phyloP scores from a whole-genome alignment of 1,140 invertebrate species.

The Atta colombica region DNA sequence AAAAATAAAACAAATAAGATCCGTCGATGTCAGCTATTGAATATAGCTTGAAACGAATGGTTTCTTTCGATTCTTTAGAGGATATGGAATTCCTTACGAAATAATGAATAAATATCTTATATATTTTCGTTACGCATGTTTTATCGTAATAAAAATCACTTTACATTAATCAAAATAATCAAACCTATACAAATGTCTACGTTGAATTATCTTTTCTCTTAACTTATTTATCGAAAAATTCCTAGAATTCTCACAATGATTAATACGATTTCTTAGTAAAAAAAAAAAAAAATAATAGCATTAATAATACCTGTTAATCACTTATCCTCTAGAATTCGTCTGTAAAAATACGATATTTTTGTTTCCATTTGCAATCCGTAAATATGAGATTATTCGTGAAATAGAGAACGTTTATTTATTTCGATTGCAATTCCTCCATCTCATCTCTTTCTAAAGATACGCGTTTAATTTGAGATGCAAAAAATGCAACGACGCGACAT shows the following conservation, averaged over 20 bases:
- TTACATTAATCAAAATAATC: constrained; percentile 4
- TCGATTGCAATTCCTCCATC: neutral
- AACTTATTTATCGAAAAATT: constrained; percentile 23
- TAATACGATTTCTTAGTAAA: neutral
- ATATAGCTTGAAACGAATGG: neutral
- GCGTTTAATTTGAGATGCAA: neutral
- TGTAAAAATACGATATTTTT: neutral
- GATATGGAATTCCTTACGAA: neutral
- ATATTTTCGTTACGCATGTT: neutral
- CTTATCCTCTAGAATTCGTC: neutral
- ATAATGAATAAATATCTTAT: neutral
- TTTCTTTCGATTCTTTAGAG: neutral
- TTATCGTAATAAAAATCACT: neutral
- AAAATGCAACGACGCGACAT: neutral
- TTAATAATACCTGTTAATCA: neutral
- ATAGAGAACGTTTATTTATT: neutral
- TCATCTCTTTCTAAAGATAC: neutral
- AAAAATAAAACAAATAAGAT: neutral
- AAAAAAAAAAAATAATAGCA: constrained; percentile 26
- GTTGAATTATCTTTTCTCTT: constrained; percentile 15
- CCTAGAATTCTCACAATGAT: neutral
- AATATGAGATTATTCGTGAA: neutral
- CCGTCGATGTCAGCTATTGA: neutral
- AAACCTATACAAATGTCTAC: neutral
- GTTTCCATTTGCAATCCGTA: neutral